A percentile compares a stretch with the other conserved stretches of the same genome.
Conservation (phyloP, 2,888 invertebrate species). For the Incurvaria masculella region DNA sequence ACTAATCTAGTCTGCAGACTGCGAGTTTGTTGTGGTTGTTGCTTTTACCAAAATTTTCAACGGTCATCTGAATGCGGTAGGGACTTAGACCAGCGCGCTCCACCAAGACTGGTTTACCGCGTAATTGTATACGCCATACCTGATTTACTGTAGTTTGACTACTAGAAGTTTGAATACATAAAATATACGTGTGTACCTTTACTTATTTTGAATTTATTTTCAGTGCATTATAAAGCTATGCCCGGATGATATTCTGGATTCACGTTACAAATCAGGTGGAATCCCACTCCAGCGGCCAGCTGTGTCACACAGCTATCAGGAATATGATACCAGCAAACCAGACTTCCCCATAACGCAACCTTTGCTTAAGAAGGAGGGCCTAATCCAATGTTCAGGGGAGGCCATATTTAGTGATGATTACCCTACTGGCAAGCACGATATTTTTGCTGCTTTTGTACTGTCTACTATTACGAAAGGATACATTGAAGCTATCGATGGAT, state of each 20-base stretch:
- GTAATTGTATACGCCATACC: too few species aligned
- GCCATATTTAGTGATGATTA: slow-evolving; percentile 65
- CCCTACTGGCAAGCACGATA: slow-evolving; percentile 55
- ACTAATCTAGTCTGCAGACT: too few species aligned
- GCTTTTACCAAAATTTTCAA: too few species aligned
- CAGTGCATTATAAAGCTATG: slow-evolving; percentile 58
- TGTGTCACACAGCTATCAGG: slow-evolving; percentile 56
- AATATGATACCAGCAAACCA: slow-evolving; percentile 58
- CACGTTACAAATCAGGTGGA: slow-evolving; percentile 50
- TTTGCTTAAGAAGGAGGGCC: slow-evolving; percentile 60
- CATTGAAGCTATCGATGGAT: slow-evolving; percentile 56
- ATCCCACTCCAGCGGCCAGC: slow-evolving; percentile 50
- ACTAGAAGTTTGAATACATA: too few species aligned
- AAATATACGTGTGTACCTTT: too few species aligned
- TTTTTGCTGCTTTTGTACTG: slow-evolving; percentile 66
- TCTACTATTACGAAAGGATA: slow-evolving; percentile 56
- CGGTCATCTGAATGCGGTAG: too few species aligned
- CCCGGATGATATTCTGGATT: slow-evolving; percentile 34
- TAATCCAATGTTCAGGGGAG: slow-evolving; percentile 63
- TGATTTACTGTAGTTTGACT: too few species aligned
- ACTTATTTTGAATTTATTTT: slow-evolving; percentile 11
- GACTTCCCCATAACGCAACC: slow-evolving; percentile 69
- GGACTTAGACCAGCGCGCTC: too few species aligned
- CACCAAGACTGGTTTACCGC: too few species aligned
- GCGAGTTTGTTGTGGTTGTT: too few species aligned